Base-by-base conservation (phyloP, 1,140 invertebrate species). In the Dendroctonus ponderosae region DNA sequence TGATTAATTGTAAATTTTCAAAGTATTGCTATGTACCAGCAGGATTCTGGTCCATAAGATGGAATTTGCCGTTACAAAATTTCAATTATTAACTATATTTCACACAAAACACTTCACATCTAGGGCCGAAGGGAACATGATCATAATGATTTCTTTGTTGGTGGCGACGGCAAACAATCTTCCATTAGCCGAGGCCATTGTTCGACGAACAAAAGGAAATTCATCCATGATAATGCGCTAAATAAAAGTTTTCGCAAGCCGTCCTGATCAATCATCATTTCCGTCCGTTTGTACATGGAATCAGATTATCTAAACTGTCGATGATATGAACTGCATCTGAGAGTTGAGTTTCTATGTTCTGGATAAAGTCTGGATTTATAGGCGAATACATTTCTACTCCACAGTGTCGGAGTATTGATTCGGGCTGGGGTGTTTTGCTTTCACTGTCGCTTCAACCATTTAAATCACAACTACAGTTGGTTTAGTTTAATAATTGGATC, bases 71-170 rank as follows among this genome's bases (percentile, higher is more conserved):
- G 8, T 14, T 48, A 26, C 26, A 26, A 26, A 26, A 26, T 26
- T 26, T 26, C 26, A 26, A 26, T 51, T 62, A 51, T 52, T 62
- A 62, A 62, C 59, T 62, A 52, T 49, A 51, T 51, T 41, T 51
- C 59, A 62, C 59, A 51, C 50, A 62, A 62, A 62, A 62, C 59
- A 62, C 59, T 62, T 48, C 43, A 43, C 56, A 43, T 12, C 9
- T 14, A 39, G 59, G 48, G 41, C 59, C 48, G 38, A 62, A 41
- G 59, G 59, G 59, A 62, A 62, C 59, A 62, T 48, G 42, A 62
- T 62, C 59, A 62, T 62, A 62, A 61, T 61, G 51, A 62, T 62
- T 48, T 62, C 59, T 62, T 62, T 62, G 59, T 62, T 62, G 49
- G 44, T 62, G 59, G 5, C 43, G 48, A 38, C 39, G 59, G 59